Base-by-base conservation (phyloP, 2,797 vertebrate genomes). In the Eulemur coronatus region DNA sequence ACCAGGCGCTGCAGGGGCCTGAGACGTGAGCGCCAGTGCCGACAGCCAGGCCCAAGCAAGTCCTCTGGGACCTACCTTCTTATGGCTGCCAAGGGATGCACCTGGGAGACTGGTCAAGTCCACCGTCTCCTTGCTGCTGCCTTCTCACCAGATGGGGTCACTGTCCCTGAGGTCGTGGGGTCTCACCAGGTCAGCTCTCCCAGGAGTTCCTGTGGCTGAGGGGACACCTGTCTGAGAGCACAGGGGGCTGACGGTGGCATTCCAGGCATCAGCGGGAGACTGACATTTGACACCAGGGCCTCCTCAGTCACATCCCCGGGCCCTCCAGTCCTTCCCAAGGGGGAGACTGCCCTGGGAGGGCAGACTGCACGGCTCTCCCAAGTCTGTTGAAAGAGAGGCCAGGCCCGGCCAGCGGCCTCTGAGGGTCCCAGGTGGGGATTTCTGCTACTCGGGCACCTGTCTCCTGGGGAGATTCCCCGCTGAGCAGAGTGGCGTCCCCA, bases 91-190 rank as follows among this genome's bases (percentile, higher is more conserved):
- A 26, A 33, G 2, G 43, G 38, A 30, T 18, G 22, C 0, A 1
- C 3, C 35, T 26, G 30, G n/a, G 8, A 76, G 50, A 12, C 20
- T 0, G 3, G 2, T n/a, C 10, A 4, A 38, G 75, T 7, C 10
- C 30, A 0, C 4, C 33, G 18, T 52, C 35, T 3, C 0, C 14
- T n/a, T n/a, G 9, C 1, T 4, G 35, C 20, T 43, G 6, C 5
- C 38, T 84, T 28, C 41, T 43, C 3, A 28, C 0, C 13, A 46
- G 22, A 48, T 7, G 12, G 41, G 48, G 57, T 2, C 14, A 1
- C 28, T 41, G 6, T 10, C 20, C 4, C 0, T 0, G 4, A 10
- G 4, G 5, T 12, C 3, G 1, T 9, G 20, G 70, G 11, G 24
- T 13, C n/a, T 5, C 20, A 8, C 43, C 38, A 76, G 28, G 33